These are phyloP conservation scores for Drosophila neutralis DNA, from an alignment of 2,888 invertebrate species.

Conservation along the genomic window DNA sequence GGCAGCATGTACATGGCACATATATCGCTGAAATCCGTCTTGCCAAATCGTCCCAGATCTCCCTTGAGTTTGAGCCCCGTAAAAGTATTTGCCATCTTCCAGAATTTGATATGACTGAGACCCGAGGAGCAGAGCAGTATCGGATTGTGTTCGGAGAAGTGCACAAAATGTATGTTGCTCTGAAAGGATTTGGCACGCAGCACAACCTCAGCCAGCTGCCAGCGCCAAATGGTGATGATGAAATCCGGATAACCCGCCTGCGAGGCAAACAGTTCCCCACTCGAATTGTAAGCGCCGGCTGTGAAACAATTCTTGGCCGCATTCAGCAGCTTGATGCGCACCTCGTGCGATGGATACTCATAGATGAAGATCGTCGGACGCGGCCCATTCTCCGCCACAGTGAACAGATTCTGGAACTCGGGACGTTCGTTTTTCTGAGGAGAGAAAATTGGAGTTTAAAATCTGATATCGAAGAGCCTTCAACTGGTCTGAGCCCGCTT, in stretches of 20 bases:
- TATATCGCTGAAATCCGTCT: conserved; percentile 96
- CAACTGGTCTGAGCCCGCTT: background rate
- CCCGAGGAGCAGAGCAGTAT: conserved; percentile 93
- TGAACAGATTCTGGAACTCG: conserved; percentile 87
- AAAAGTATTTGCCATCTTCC: conserved; percentile 96
- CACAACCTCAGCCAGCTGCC: conserved; percentile 91
- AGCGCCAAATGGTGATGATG: conserved; percentile 95
- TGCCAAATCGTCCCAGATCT: conserved; percentile 94
- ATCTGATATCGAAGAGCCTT: background rate
- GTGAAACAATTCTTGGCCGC: conserved; percentile 91
- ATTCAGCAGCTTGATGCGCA: conserved; percentile 89
- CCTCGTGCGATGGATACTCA: conserved; percentile 92
- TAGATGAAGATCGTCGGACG: conserved; percentile 92
- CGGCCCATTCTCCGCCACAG: conserved; percentile 92
- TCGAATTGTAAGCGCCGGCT: conserved; percentile 91
- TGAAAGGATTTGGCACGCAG: conserved; percentile 93
- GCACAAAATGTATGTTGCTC: conserved; percentile 91
- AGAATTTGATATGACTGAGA: conserved; percentile 93
- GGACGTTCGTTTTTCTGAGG: conserved; percentile 88
- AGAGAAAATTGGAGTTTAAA: background rate
- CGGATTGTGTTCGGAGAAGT: conserved; percentile 92
- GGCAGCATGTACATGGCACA: conserved; percentile 93
- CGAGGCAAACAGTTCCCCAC: conserved; percentile 90
- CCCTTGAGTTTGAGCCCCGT: conserved; percentile 96
- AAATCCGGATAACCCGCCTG: conserved; percentile 93